Evolutionary conservation across 2,797 vertebrate genomes (phyloP), one percentile per base, ranked within the genome.

Genomic region (Pipistrellus nathusii): DNA sequence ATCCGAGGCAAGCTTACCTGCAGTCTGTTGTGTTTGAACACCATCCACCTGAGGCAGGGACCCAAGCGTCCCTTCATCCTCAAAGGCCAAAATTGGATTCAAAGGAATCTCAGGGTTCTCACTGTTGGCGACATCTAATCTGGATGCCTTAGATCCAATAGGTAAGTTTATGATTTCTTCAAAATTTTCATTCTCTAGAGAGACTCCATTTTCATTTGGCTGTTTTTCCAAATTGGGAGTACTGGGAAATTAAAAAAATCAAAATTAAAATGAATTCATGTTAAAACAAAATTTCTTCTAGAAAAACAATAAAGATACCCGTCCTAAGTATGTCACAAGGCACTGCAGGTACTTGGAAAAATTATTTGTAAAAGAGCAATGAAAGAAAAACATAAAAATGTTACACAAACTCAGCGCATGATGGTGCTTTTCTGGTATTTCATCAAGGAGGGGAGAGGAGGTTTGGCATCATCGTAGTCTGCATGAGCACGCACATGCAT

Each of bases 81-180:
- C 98, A 98, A 99, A 99, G 98, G 99, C 99, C 97, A 99, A 95
- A 90, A 99, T 98, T 78, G 99, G 98, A 98, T 97, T 98, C 97
- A 99, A 98, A 97, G 98, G 97, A 98, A 98, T 98, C 93, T 97
- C 97, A 15, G 98, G 92, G 89, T 84, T 99, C 87, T 99, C 99
- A 75, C 98, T 98, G 95, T 97, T 98, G 96, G 98, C 98, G 96
- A 98, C 94, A 93, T 99, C 99, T 95, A 99, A 97, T 96, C 98
- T 99, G 92, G 99, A 97, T 97, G 99, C 95, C 97, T 99, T 99
- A 95, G 98, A 98, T 97, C 98, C 98, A 90, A 99, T 83, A 86
- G 99, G 99, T 93, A 99, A 98, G 46, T 98, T 98, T 94, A 99
- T 99, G 97, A 99, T 99, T 98, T 99, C 99, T 97, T 99, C 99